Evolutionary conservation across 2,888 invertebrate species (phyloP).

Genomic region (Aporophyla lueneburgensis): DNA sequence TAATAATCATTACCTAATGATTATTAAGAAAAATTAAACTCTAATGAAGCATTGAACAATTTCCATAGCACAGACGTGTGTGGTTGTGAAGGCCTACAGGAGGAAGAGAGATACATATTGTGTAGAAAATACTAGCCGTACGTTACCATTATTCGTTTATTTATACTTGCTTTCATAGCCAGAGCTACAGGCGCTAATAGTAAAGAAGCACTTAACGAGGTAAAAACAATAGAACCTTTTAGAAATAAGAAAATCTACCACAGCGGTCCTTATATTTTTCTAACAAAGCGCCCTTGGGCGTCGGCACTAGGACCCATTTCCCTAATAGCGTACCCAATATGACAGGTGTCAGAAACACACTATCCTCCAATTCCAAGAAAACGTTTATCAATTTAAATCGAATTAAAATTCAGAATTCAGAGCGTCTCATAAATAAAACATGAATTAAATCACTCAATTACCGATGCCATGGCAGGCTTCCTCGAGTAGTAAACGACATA

Average conservation of each 20-base stretch:
- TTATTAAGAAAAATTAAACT: neutral
- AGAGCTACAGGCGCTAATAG: neutral
- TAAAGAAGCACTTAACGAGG: constrained; percentile 5
- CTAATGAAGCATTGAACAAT: too few relatives aligned
- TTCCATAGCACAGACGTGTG: neutral
- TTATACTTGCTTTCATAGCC: neutral
- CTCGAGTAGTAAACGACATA: constrained; percentile 68
- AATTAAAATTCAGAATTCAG: constrained; percentile 65
- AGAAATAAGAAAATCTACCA: constrained; percentile 8
- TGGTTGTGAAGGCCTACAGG: neutral
- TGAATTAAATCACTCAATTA: constrained; percentile 71
- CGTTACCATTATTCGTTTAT: neutral
- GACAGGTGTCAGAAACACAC: constrained; percentile 60
- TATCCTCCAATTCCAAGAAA: constrained; percentile 48
- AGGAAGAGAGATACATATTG: neutral
- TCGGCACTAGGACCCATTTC: constrained; percentile 30
- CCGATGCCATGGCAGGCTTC: constrained; percentile 53
- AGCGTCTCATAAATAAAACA: constrained; percentile 65
- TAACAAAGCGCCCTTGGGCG: constrained; percentile 13
- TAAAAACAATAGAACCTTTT: constrained; percentile 31
- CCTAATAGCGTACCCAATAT: constrained; percentile 37
- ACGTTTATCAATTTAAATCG: constrained; percentile 57
- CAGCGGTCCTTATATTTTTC: constrained; percentile 35
- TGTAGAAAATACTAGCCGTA: neutral
- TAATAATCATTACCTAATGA: too few relatives aligned